These are phyloP conservation scores for Xiphorhynchus elegans DNA, from an alignment of 2,113 vertebrate species.

Conservation along the genomic window DNA sequence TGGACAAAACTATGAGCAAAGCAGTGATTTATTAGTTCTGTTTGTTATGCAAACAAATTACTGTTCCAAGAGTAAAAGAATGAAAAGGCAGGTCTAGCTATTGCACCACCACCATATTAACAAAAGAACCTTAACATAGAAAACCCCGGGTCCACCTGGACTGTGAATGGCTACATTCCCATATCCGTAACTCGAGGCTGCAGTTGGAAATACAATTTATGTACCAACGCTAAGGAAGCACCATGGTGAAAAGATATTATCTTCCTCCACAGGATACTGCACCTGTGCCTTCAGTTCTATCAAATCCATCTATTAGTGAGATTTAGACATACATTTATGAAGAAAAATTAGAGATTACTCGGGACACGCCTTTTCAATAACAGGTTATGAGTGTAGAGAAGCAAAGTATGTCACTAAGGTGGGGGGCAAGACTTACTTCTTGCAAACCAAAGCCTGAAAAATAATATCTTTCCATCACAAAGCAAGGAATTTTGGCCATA, in stretches of 20 bases:
- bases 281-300: not conserved
- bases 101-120: conserved; percentile 10
- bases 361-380: not conserved
- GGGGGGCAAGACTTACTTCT: not conserved
- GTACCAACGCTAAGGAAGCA: not conserved
- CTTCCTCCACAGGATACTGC: not conserved
- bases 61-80: not conserved
- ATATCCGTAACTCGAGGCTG: not conserved
- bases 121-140: not conserved
- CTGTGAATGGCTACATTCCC: not conserved
- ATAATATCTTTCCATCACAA: not conserved
- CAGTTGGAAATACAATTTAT: not conserved
- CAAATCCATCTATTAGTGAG: not conserved
- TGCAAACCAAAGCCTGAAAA: not conserved
- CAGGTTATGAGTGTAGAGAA: not conserved
- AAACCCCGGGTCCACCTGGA: not conserved
- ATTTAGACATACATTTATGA: not conserved
- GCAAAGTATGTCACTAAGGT: not conserved
- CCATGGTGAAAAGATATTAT: not conserved
- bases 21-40: not conserved
- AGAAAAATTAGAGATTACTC: not conserved
- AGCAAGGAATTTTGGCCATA: not conserved
- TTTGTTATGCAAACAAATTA: conserved; percentile 20
- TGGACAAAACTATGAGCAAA: not conserved
- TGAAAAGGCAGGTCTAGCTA: conserved; percentile 3